A percentile compares a stretch with the other conserved stretches of the same genome.
Conservation (phyloP, 2,113 vertebrate genomes). For the Mormyrus iriodes region DNA sequence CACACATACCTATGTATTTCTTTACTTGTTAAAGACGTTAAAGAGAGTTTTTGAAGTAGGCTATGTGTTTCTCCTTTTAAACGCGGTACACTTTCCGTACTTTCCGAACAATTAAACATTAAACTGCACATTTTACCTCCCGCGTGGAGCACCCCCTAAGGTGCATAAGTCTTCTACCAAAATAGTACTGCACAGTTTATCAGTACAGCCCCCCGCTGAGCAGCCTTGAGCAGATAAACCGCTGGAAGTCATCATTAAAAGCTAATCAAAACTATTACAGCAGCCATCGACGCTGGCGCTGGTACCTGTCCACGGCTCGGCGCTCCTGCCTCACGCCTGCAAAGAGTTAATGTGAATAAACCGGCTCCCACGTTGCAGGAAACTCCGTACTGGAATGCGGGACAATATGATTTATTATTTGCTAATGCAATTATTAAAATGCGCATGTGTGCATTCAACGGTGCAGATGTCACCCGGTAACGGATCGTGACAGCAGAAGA, state of each 20-base stretch:
- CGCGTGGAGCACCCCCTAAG: neutral
- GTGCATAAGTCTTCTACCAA: slow-evolving; percentile 2
- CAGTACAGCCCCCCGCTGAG: slow-evolving; percentile 23
- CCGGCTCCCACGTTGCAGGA: slow-evolving; percentile 16
- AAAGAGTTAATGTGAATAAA: slow-evolving; percentile 28
- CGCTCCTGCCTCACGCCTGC: slow-evolving; percentile 43
- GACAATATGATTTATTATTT: slow-evolving; percentile 24
- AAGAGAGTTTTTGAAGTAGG: neutral
- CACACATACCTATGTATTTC: too few species aligned
- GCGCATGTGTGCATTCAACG: slow-evolving; percentile 25
- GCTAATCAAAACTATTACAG: slow-evolving; percentile 40
- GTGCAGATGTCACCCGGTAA: slow-evolving; percentile 48
- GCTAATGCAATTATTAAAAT: slow-evolving; percentile 37
- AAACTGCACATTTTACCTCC: slow-evolving; percentile 2
- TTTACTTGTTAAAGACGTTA: too few species aligned
- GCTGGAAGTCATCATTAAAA: slow-evolving; percentile 37
- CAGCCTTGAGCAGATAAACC: slow-evolving; percentile 11
- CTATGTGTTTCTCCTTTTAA: neutral
- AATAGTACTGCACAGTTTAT: neutral
- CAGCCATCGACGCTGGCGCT: slow-evolving; percentile 35
- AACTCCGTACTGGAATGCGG: slow-evolving; percentile 19
- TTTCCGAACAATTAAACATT: slow-evolving; percentile 5
- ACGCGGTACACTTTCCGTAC: neutral
- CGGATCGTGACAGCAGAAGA: slow-evolving; percentile 45
- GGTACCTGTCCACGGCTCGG: slow-evolving; percentile 34